Base-by-base conservation (phyloP, 2,888 invertebrate species). In the Lacanobia oleracea region DNA sequence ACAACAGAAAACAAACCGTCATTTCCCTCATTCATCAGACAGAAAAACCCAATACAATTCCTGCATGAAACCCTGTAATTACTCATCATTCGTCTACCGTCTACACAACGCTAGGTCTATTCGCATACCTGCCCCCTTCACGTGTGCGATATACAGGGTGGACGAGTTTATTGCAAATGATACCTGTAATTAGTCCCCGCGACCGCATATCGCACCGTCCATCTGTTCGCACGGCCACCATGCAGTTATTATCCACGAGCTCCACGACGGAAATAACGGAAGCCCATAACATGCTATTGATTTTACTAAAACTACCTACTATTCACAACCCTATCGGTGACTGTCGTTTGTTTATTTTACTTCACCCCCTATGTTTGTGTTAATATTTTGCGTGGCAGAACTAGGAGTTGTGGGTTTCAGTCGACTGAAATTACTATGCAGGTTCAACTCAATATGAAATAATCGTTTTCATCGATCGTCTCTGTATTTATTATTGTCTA, bases 81-180 rank as follows among this genome's bases (percentile, higher is more conserved):
- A 75, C 51, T 65, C 53, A 64, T 69, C 54, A 61, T 67, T 68
- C 60, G 66, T 53, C 43, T 27, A 67, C 57, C 54, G 64, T 82
- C 68, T 56, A 75, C 27, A 64, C 72, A 74, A 59, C 23, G 67
- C 53, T 70, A 69, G 72, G 68, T 70, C 72, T 72, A 82, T 83
- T 85, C 82, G 81, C 75, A 62, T 77, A 67, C 73, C 59, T 23
- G 60, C 62, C 37, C 8, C 64, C 40, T 81, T 66, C 74, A 74
- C 74, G 81, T 80, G 80, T 79, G 57, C 53, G 40, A 21, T 56
- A 60, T 66, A 75, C 77, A 61, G 79, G 79, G 87, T 89, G 88
- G 89, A 91, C 92, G 84, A 92, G 93, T 93, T 93, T 93, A 94
- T 93, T 93, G 94, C 93, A 87, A 95, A 92, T 93, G 95, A 95